Conservation (phyloP, 2,113 vertebrate genomes). For the Poicephalus gulielmi region DNA sequence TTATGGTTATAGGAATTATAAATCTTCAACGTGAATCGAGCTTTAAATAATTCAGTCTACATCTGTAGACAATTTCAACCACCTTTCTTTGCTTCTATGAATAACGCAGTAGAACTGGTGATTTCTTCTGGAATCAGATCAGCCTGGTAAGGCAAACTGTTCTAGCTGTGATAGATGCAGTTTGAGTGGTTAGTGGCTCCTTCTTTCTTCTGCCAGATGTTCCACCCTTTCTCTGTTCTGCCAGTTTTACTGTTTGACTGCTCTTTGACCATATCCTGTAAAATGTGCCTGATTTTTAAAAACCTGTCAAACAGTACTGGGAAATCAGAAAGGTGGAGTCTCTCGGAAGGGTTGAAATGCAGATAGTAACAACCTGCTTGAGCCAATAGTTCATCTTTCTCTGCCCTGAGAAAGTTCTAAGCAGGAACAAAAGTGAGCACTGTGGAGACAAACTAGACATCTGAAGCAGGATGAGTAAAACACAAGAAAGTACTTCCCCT, state of each 20-base stretch:
- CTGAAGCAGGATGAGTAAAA: neutral
- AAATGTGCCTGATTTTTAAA: neutral
- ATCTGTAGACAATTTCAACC: neutral
- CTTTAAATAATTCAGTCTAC: neutral
- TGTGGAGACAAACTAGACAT: neutral
- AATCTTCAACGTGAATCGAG: neutral
- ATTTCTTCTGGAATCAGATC: slow-evolving; percentile 14
- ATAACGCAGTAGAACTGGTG: neutral
- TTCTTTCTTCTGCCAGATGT: slow-evolving; percentile 13
- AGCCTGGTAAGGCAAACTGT: neutral
- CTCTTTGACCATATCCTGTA: neutral
- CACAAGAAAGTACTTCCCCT: neutral
- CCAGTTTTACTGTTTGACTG: neutral
- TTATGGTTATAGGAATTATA: neutral
- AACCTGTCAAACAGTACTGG: accelerated
- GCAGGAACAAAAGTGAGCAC: neutral
- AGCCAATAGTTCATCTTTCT: neutral
- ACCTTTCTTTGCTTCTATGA: neutral
- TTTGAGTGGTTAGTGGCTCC: neutral
- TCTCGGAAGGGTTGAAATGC: neutral
- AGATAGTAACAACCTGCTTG: neutral
- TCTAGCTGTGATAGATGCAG: neutral
- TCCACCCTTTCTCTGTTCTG: slow-evolving; percentile 34
- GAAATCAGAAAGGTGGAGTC: neutral
- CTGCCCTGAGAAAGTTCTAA: neutral